Conservation (phyloP, 1,140 invertebrate species). For the Ectropis grisescens region DNA sequence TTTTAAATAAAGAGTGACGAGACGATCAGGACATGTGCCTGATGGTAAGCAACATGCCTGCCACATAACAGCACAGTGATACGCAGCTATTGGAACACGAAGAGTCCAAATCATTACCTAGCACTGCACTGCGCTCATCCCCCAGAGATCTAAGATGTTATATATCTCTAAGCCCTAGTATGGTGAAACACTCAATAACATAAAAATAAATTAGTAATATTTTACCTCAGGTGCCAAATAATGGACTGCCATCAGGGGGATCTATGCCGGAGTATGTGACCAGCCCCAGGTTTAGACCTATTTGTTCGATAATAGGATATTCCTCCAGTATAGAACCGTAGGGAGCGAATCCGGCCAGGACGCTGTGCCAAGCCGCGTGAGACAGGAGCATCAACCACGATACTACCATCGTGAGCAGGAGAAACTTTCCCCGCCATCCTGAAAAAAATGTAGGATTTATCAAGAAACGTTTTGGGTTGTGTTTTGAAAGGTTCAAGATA, state of each 20-base stretch:
- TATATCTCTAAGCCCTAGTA: no score
- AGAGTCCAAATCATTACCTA: no score
- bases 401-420: slow-evolving; percentile 31
- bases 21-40: no score
- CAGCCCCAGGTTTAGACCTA: slow-evolving; percentile 50
- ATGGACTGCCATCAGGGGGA: slow-evolving; percentile 72
- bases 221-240: slow-evolving; percentile 77
- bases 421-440: slow-evolving; percentile 44
- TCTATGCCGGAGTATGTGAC: slow-evolving; percentile 43
- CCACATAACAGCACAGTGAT: no score
- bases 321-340: slow-evolving; percentile 38
- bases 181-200: no score
- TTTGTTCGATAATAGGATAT: slow-evolving; percentile 32
- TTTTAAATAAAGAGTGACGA: no score
- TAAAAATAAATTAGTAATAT: no score
- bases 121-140: no score
- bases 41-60: no score
- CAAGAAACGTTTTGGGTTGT: background rate
- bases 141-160: no score
- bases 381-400: slow-evolving; percentile 37
- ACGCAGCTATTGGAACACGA: no score
- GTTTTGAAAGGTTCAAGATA: no score
- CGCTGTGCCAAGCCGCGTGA: slow-evolving; percentile 46
- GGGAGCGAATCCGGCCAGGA: slow-evolving; percentile 28
- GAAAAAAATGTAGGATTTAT: slow-evolving; percentile 17